Evolutionary conservation across 2,888 invertebrate genomes (phyloP), one percentile per base, ranked within the genome.

Genomic region (Dasypogon diadema): DNA sequence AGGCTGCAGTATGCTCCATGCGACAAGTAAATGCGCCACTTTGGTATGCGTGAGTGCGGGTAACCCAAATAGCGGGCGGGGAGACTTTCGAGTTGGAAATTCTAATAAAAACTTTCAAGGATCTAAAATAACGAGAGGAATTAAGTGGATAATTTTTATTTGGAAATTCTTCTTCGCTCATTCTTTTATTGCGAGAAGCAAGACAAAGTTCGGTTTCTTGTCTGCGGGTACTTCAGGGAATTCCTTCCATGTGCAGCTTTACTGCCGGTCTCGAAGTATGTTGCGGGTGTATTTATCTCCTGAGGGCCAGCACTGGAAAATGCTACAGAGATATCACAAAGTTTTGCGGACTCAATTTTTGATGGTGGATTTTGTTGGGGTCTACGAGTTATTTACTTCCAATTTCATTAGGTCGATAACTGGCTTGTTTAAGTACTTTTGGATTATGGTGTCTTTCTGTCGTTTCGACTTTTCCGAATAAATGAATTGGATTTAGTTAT

Each of bases 361-460:
- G 76, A 78, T 78, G n/a, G 79, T 72, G 78, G 79, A 78, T 48
- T 77, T 74, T 76, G 60, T 24, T 60, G 55, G 77, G 76, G 65
- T 26, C 48, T n/a, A 60, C 37, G 48, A 65, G n/a, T 16, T 68
- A 46, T 16, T 68, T 79, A 79, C 79, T 80, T 81, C 80, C 79
- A 79, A 79, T 80, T 80, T 81, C 80, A 81, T 80, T 80, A 81
- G 80, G 80, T 81, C 80, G 80, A 81, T 81, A 81, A 81, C 81
- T 81, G 80, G 81, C 81, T 80, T 80, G 79, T 79, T 80, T 81
- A 81, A 81, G 81, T 81, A 80, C 80, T 81, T 80, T 80, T 80
- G 78, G 80, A 80, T 81, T 80, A 81, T 80, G 80, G 78, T 77
- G 79, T 80, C 79, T 77, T 79, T 80, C 79, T 34, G 42, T 70